phyloP scores from a whole-genome alignment of 2,797 vertebrate species.

The Leucoraja ocellata region DNA sequence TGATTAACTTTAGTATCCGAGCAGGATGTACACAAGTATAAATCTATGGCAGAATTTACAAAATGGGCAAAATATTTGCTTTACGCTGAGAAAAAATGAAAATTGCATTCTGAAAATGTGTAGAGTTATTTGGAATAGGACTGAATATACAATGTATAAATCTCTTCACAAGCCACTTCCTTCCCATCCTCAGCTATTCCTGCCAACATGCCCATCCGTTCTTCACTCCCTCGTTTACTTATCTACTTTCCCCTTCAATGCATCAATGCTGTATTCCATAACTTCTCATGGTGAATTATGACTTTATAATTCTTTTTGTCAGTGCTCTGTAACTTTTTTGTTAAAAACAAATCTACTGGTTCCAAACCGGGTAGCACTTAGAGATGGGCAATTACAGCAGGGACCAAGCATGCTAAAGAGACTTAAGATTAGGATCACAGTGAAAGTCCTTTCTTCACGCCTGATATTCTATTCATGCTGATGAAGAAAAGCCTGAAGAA shows the following conservation, averaged over 20 bases:
- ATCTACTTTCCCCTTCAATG: neutral
- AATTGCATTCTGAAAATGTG: neutral
- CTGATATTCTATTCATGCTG: slow-evolving; percentile 26
- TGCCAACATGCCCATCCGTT: neutral
- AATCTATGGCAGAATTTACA: neutral
- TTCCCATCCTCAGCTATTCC: neutral
- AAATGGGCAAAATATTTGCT: neutral
- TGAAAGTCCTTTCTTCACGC: neutral
- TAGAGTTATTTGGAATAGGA: neutral
- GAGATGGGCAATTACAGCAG: neutral
- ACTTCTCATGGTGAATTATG: neutral
- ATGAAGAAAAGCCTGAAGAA: slow-evolving; percentile 17
- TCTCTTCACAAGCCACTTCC: neutral
- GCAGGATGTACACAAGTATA: too few species aligned
- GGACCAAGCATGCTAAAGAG: neutral
- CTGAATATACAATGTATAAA: neutral
- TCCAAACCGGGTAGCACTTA: neutral
- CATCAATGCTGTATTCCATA: neutral
- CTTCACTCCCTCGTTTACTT: neutral
- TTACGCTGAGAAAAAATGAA: neutral
- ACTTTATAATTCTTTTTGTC: neutral
- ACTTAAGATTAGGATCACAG: slow-evolving; percentile 1
- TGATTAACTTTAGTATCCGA: neutral
- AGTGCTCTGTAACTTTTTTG: neutral
- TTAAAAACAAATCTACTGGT: neutral